Evolutionary conservation across 2,113 vertebrate species (phyloP).

Genomic region (Uria lomvia): DNA sequence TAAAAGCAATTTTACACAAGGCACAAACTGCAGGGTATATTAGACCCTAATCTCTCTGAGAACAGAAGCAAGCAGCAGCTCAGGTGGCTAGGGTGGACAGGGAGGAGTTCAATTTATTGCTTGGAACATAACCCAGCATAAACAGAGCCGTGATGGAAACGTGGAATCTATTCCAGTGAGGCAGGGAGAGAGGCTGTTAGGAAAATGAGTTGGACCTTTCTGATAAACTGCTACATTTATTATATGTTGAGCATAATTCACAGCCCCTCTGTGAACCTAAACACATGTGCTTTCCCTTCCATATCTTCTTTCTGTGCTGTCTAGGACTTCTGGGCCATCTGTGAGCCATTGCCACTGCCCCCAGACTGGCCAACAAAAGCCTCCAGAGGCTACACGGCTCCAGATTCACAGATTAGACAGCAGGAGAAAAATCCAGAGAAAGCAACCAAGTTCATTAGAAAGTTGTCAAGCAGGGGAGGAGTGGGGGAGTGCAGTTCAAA

Average conservation of each 20-base stretch:
- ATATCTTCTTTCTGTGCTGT: not conserved
- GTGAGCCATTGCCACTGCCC: not conserved
- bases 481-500: not conserved
- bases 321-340: not conserved
- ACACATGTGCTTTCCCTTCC: not conserved
- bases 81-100: not conserved
- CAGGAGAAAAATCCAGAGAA: not conserved
- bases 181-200: not conserved
- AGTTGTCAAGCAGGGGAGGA: fast-evolving
- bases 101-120: not conserved
- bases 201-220: not conserved
- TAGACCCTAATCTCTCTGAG: not conserved
- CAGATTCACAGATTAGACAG: not conserved
- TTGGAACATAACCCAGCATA: not conserved
- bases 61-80: not conserved
- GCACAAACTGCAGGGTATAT: not conserved
- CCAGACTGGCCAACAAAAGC: not conserved
- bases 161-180: not conserved
- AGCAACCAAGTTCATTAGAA: not conserved
- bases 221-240: not conserved
- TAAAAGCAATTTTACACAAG: not conserved
- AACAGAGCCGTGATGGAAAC: not conserved
- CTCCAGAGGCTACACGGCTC: not conserved
- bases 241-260: not conserved
- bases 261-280: not conserved